Base-by-base conservation (phyloP, 2,113 vertebrate species). In the Regulus satrapa region DNA sequence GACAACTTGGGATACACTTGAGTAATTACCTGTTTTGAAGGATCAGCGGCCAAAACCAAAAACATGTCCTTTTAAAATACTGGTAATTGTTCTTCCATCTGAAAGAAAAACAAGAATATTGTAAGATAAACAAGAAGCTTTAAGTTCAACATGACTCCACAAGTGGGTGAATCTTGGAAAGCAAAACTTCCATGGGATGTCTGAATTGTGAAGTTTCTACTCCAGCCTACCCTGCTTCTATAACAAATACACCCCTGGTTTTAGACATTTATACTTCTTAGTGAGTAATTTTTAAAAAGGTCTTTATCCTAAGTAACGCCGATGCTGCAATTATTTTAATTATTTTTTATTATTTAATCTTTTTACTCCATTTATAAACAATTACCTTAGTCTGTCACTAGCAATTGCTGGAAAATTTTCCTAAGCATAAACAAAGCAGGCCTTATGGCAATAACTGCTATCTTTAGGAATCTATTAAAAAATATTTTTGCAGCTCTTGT, bases 231-330 rank as follows among this genome's bases (percentile, higher is more conserved):
- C 76, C 34, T 41, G 28, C 34, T 58, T 64, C 41, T 61, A 20
- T 52, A 29, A 56, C 6, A 95, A 52, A 61, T 41, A 49, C 2
- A 26, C 3, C 32, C 32, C 19, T 61, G 13, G 6, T 12, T 92
- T 85, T 45, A 21, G 25, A 38, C 4, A 62, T 71, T 66, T 66
- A 5, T 52, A n/a, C 11, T 41, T 49, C 29, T 59, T 67, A 29
- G 41, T 78, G 8, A 85, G 9, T 14, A 38, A 5, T 2, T 8
- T 59, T 32, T 8, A 0, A 26, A 16, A 10, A 46, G 2, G 10
- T 14, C 76, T 73, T 38, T 81, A 62, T 66, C 36, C 21, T 52
- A 62, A 78, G n/a, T 28, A 77, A 19, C n/a, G n/a, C n/a, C 5
- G 56, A 9, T 18, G 13, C 18, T 56, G 36, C 10, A 79, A 40